Evolutionary conservation across 2,113 vertebrate species (phyloP).

Genomic region (Rutilus rutilus): DNA sequence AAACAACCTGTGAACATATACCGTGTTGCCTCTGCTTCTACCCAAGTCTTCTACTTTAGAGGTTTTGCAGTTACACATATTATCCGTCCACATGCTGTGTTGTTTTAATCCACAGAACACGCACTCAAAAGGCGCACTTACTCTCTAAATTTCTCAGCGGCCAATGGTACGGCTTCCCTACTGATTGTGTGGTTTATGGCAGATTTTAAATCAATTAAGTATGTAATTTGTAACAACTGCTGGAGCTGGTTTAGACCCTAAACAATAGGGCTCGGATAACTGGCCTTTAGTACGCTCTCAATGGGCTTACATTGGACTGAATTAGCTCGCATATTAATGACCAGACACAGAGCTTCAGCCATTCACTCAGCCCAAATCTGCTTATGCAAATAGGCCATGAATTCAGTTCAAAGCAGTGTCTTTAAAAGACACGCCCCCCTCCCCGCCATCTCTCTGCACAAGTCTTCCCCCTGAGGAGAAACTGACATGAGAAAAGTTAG

Average conservation of each 20-base stretch:
- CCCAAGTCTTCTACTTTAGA: conserved; percentile 38
- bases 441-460: conserved; percentile 74
- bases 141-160: conserved; percentile 54
- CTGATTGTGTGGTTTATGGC: conserved; percentile 78
- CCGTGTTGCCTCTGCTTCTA: conserved; percentile 22
- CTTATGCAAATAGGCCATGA: conserved; percentile 99
- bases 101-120: conserved; percentile 51
- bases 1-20: conserved; percentile 44
- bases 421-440: conserved; percentile 83
- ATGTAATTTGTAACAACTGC: conserved; percentile 99
- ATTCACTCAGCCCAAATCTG: conserved; percentile 97
- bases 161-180: conserved; percentile 64
- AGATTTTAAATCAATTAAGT: conserved; percentile 88
- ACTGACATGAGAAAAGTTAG: conserved; percentile 99
- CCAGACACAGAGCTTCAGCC: conserved; percentile 88
- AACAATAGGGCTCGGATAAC: conserved; percentile 98
- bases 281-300: conserved; percentile 98
- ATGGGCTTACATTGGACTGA: conserved; percentile 99
- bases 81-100: conserved; percentile 32
- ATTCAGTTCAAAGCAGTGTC: conserved; percentile 96
- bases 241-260: conserved; percentile 89
- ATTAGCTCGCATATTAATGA: conserved; percentile 99
- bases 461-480: conserved; percentile 83
- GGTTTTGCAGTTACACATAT: conserved; percentile 49
- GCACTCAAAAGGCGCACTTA: not conserved